Conservation (phyloP, 1,140 invertebrate genomes). For the Ceratina calcarata region DNA sequence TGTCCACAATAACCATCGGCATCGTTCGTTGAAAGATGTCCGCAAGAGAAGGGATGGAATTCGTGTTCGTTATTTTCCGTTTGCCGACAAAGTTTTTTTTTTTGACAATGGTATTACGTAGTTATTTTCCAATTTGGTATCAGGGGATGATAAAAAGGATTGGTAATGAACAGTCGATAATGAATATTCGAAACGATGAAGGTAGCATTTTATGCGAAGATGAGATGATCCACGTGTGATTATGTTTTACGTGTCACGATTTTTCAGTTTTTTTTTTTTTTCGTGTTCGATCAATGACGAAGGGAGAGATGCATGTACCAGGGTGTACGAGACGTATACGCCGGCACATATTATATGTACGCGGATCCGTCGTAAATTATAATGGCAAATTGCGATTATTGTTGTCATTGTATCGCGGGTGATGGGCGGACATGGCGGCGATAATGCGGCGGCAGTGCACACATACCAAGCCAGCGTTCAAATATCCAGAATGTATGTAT, state of each 20-base stretch:
- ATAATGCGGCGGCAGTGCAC: constrained; percentile 74
- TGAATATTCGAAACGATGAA: no score
- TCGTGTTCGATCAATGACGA: constrained; percentile 53
- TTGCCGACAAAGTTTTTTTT: constrained; percentile 42
- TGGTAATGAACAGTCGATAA: no score
- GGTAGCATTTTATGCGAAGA: neutral
- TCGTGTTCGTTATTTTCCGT: constrained; percentile 11
- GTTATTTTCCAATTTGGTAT: constrained; percentile 26
- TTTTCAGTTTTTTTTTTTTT: constrained; percentile 46
- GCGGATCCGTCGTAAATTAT: constrained; percentile 30
- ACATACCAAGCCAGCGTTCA: constrained; percentile 73
- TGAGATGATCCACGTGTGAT: neutral
- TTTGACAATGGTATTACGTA: neutral
- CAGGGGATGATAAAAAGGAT: no score
- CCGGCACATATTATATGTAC: neutral
- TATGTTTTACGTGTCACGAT: neutral
- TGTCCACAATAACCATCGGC: constrained; percentile 41
- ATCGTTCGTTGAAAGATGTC: constrained; percentile 59
- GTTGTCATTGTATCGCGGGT: constrained; percentile 57
- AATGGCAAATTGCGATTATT: constrained; percentile 16
- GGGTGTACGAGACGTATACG: constrained; percentile 55
- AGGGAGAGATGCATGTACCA: constrained; percentile 67
- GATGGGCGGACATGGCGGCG: constrained; percentile 66
- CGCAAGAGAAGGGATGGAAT: constrained; percentile 6
- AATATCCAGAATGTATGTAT: constrained; percentile 62